These are phyloP conservation scores for Globodera rostochiensis DNA, from an alignment of 1,140 invertebrate genomes.

Conservation along the genomic window DNA sequence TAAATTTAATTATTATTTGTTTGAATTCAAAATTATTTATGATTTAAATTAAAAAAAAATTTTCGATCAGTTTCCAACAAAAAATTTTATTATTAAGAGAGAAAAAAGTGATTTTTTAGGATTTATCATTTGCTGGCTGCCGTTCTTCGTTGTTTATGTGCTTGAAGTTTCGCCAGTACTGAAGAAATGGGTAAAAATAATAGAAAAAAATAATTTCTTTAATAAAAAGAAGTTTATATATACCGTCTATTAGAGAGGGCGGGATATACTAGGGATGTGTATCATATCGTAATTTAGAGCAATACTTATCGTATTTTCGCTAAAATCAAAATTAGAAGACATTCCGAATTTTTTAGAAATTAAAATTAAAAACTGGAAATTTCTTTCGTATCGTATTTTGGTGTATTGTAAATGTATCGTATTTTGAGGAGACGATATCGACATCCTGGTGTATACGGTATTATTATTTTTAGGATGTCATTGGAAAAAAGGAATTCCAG, in stretches of 20 bases:
- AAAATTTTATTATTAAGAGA: too few species aligned
- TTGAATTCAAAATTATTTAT: not conserved
- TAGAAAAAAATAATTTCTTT: not conserved
- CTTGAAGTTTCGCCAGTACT: conserved; percentile 64
- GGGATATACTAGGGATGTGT: too few species aligned
- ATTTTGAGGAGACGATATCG: too few species aligned
- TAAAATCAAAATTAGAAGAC: too few species aligned
- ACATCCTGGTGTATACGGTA: too few species aligned
- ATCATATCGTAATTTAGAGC: too few species aligned
- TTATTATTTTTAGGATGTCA: conserved; percentile 32
- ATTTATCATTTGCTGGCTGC: conserved; percentile 69
- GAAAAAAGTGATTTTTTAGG: conserved; percentile 40
- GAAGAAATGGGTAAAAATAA: conserved; percentile 15
- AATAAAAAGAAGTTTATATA: not conserved
- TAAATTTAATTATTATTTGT: conserved; percentile 39
- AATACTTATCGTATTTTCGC: not conserved
- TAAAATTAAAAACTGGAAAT: too few species aligned
- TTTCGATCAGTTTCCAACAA: too few species aligned
- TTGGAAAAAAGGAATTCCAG: conserved; percentile 53
- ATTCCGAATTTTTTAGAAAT: too few species aligned
- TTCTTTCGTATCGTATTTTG: not conserved
- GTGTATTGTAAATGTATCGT: not conserved
- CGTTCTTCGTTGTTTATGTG: conserved; percentile 69
- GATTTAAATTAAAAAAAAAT: conserved; percentile 23
- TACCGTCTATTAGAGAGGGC: too few species aligned